These are phyloP conservation scores for Heteromyza rotundicornis DNA, from an alignment of 2,888 invertebrate genomes.

Conservation along the genomic window DNA sequence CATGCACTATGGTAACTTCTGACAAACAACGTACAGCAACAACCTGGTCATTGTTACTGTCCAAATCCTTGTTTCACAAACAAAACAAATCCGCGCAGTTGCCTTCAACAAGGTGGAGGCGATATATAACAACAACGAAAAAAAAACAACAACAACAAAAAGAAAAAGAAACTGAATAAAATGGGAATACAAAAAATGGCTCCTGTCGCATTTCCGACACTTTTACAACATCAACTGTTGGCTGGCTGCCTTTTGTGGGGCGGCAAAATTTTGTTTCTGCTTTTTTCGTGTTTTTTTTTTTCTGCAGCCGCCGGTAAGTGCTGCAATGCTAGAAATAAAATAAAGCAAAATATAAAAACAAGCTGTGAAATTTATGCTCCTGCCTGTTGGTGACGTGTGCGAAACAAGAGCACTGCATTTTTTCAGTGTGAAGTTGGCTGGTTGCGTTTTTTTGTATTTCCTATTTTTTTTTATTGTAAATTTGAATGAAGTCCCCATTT, in stretches of 20 bases:
- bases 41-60: background rate
- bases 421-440: no score
- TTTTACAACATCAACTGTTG: slow-evolving; percentile 29
- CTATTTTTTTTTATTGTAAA: no score
- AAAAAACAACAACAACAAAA: background rate
- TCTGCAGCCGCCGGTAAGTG: background rate
- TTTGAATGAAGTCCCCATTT: no score
- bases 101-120: no score
- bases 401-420: slow-evolving; percentile 5
- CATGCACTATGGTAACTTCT: no score
- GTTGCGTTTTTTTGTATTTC: no score
- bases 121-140: background rate
- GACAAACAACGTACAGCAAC: background rate
- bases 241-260: background rate
- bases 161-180: slow-evolving; percentile 3
- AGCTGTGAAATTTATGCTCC: slow-evolving; percentile 10
- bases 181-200: slow-evolving; percentile 44
- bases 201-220: slow-evolving; percentile 52
- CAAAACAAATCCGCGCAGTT: background rate
- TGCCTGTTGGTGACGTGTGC: slow-evolving; percentile 14
- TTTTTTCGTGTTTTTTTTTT: background rate
- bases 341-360: background rate
- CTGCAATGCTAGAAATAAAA: no score
- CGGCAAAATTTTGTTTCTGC: background rate
- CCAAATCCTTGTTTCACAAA: background rate